Evolutionary conservation across 2,797 vertebrate genomes (phyloP).

Genomic region (Oreortyx pictus): DNA sequence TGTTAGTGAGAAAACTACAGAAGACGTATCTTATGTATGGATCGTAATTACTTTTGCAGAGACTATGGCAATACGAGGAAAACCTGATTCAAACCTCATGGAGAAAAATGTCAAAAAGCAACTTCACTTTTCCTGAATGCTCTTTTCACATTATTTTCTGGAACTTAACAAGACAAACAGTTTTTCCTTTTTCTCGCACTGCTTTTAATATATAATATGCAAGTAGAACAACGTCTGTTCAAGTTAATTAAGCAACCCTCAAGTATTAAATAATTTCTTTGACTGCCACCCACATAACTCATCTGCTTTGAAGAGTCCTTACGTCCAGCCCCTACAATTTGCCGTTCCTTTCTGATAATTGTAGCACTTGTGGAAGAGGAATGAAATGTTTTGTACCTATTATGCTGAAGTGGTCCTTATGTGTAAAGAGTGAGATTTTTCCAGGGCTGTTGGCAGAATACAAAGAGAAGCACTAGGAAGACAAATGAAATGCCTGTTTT

Average conservation of each 20-base stretch:
- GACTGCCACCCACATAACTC: background rate
- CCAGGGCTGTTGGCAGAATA: background rate
- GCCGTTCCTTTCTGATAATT: background rate
- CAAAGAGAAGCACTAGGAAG: background rate
- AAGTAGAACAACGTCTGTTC: background rate
- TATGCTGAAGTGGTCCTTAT: constrained; percentile 9
- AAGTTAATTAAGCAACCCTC: background rate
- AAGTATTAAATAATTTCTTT: background rate
- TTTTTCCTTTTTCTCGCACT: background rate
- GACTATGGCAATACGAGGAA: background rate
- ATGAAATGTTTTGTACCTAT: constrained; percentile 25
- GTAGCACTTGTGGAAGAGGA: background rate
- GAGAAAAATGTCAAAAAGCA: background rate
- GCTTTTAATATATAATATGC: background rate
- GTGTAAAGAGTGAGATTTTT: background rate
- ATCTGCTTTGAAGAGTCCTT: background rate
- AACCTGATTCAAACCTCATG: background rate
- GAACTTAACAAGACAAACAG: background rate
- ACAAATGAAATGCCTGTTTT: background rate
- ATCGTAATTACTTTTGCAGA: background rate
- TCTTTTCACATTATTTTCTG: background rate
- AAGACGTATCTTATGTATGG: background rate
- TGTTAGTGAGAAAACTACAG: background rate
- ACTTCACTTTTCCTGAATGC: background rate
- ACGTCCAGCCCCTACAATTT: background rate